Base-by-base conservation (phyloP, 2,797 vertebrate genomes). In the Urocyon cinereoargenteus region DNA sequence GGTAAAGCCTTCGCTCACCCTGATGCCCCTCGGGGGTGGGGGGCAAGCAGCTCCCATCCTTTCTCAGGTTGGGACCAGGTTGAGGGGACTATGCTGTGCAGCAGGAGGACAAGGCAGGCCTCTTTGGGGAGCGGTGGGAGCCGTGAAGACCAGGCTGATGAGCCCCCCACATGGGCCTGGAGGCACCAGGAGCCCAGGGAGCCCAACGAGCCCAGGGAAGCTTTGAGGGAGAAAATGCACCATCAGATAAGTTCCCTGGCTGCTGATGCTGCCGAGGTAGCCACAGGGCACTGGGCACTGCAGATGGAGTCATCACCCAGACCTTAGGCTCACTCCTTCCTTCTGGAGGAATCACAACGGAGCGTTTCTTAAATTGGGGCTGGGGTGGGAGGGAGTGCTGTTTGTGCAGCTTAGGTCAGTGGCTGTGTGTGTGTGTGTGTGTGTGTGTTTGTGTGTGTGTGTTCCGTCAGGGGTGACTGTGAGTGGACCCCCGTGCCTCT, bases 391-490 rank as follows among this genome's bases (percentile, higher is more conserved):
- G 70, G 70, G 70, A 45, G 15, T 26, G 8, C 34, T 4, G 10
- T 82, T 6, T 11, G 55, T 53, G 82, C 61, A 79, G 91, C 88
- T 94, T 61, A 83, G 82, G 82, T 96, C 87, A 28, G 66, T 73
- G 68, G 94, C 40, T 57, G 62, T 3, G 51, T 24, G 55, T 28
- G 86, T 22, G 49, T 36, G 83, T 8, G 51, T 53, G 22, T 24
- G 68, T 6, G 51, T 18, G 49, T 40, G 70, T 40, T 2, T 13
- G 34, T 40, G 68, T 31, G 51, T 45, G n/a, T 18, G n/a, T 24
- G n/a, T 24, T 64, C 55, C 14, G 61, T 36, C 4, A 5, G 49
- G 86, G 85, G 91, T 79, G 87, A 70, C 87, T 96, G 78, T 26
- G 82, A 86, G 79, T 3, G 13, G 89, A 93, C 66, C 68, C 68